phyloP scores from a whole-genome alignment of 2,797 vertebrate genomes.

The Sitta carolinensis region DNA sequence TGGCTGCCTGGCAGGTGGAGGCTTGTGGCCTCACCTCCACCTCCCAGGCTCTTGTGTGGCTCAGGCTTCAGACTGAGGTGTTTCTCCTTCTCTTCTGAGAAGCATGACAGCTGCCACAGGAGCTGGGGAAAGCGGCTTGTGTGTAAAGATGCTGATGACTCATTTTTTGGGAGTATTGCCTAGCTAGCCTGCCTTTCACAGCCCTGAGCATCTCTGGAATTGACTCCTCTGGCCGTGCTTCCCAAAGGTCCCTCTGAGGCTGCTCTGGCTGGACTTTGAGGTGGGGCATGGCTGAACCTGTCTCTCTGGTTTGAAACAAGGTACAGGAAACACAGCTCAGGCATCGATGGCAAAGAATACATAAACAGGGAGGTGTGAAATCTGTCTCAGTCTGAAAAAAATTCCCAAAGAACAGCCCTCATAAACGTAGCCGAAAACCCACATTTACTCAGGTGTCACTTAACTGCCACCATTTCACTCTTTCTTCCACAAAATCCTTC shows the following conservation, averaged over 20 bases:
- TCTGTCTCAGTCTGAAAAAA: not conserved
- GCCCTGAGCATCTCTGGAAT: not conserved
- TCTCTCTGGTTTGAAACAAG: not conserved
- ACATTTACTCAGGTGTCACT: not conserved
- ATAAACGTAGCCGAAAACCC: not conserved
- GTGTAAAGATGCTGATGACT: not conserved
- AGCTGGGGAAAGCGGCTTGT: not conserved
- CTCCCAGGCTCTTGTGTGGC: not conserved
- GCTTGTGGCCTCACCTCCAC: not conserved
- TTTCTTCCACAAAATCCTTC: not conserved
- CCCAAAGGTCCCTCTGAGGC: fast-evolving
- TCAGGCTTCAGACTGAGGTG: not conserved
- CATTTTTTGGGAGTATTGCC: not conserved
- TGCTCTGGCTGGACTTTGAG: not conserved
- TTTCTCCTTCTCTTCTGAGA: not conserved
- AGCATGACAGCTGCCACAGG: not conserved
- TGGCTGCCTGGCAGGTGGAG: not conserved
- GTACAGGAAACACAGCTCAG: not conserved
- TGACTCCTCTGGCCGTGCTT: not conserved
- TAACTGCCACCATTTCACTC: not conserved
- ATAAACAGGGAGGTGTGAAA: not conserved
- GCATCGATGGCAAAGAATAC: not conserved
- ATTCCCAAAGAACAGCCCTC: not conserved
- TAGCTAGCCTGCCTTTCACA: not conserved
- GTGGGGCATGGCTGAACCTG: not conserved